Conservation (phyloP, 2,888 invertebrate species). For the Epistrophe eligans region DNA sequence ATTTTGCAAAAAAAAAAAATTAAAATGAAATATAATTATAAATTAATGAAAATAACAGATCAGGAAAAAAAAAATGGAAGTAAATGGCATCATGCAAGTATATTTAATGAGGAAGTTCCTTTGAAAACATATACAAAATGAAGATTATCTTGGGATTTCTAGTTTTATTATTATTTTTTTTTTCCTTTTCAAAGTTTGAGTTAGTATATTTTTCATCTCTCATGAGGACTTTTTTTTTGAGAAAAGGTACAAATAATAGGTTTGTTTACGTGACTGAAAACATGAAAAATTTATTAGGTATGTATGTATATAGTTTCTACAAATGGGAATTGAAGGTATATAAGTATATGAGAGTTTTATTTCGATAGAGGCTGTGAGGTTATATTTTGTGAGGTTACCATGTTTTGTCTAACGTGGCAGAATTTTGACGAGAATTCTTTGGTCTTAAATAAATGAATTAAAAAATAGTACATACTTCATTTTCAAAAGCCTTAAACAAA, state of each 20-base stretch:
- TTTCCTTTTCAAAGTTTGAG: background rate
- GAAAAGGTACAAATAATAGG: background rate
- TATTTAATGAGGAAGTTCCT: background rate
- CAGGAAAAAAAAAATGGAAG: background rate
- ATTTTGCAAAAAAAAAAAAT: slow-evolving; percentile 22
- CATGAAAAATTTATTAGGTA: slow-evolving; percentile 46
- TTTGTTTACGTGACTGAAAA: slow-evolving; percentile 45
- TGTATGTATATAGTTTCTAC: background rate
- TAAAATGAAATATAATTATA: background rate
- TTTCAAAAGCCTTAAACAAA: too few relatives aligned
- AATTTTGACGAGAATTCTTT: background rate
- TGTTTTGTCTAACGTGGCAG: too few relatives aligned
- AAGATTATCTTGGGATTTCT: slow-evolving; percentile 9
- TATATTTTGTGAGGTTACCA: too few relatives aligned
- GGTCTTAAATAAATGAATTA: background rate
- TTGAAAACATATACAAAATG: background rate
- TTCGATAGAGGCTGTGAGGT: background rate
- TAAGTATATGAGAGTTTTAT: background rate
- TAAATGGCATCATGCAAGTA: slow-evolving; percentile 16
- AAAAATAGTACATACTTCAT: too few relatives aligned
- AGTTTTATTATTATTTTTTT: slow-evolving; percentile 6
- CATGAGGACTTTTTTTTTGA: slow-evolving; percentile 1
- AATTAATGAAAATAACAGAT: background rate
- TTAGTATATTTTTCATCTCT: slow-evolving; percentile 11
- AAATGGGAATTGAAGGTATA: slow-evolving; percentile 23